These are phyloP conservation scores for Orchestes rusci DNA, from an alignment of 2,888 invertebrate species.

Conservation along the genomic window DNA sequence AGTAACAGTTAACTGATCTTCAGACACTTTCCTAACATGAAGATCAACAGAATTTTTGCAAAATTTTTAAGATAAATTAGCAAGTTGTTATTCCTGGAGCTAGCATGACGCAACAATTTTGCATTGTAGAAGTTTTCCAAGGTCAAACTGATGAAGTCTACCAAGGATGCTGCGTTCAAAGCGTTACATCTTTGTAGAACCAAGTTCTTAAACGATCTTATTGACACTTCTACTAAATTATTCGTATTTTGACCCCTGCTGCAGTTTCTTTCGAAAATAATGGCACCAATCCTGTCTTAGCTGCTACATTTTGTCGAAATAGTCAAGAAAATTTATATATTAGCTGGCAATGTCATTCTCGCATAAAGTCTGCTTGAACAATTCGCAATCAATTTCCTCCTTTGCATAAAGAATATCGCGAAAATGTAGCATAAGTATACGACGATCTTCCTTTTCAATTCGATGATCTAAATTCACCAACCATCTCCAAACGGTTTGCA, in stretches of 20 bases:
- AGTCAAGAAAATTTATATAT: not conserved
- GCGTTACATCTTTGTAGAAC: not conserved
- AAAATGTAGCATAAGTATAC: not conserved
- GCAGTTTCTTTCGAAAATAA: not conserved
- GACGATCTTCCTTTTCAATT: conserved; percentile 4
- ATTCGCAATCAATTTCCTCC: conserved; percentile 5
- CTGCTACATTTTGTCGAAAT: not conserved
- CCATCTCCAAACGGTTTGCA: conserved; percentile 5
- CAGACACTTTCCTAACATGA: not conserved
- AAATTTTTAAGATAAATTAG: not conserved
- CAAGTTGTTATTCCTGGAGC: not conserved
- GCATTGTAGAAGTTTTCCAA: not conserved
- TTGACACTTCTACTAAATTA: not conserved
- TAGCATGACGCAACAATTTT: not conserved
- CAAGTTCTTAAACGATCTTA: not conserved
- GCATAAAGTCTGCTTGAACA: not conserved
- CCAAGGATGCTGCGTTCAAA: not conserved
- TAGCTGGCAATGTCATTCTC: not conserved
- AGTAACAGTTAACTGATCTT: not conserved
- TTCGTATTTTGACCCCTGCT: not conserved
- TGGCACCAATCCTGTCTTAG: not conserved
- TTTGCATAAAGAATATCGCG: conserved; percentile 3
- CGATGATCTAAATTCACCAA: not conserved
- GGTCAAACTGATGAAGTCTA: not conserved
- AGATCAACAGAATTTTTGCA: not conserved